phyloP scores from a whole-genome alignment of 2,888 invertebrate genomes.

The Cryptus armator region DNA sequence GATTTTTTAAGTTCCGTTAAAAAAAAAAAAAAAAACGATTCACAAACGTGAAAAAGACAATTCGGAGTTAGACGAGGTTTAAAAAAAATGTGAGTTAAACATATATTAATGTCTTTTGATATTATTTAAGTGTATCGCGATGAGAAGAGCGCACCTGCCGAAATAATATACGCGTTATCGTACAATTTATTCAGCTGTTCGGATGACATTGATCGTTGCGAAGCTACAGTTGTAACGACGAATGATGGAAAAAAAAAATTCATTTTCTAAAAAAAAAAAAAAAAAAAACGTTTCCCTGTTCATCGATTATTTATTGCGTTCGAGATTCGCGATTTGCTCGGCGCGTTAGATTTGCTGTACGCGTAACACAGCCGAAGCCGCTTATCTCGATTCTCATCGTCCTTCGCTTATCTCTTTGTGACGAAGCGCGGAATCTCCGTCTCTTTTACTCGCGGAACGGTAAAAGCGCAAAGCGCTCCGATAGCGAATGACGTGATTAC shows the following conservation, averaged over 20 bases:
- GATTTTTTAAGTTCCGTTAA: neutral
- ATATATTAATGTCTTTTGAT: neutral
- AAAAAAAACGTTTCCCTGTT: neutral
- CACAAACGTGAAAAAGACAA: neutral
- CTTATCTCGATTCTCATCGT: slow-evolving; percentile 38
- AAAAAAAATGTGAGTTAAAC: neutral
- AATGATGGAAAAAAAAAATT: slow-evolving; percentile 17
- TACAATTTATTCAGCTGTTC: slow-evolving; percentile 60
- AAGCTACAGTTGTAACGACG: slow-evolving; percentile 9
- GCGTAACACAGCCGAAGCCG: neutral
- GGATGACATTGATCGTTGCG: slow-evolving; percentile 27
- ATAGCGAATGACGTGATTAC: slow-evolving; percentile 39
- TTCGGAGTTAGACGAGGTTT: neutral
- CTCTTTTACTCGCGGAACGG: neutral
- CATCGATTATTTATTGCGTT: neutral
- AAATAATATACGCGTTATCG: slow-evolving; percentile 49
- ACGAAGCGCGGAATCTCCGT: slow-evolving; percentile 1
- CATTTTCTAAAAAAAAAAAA: neutral
- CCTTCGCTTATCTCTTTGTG: slow-evolving; percentile 29
- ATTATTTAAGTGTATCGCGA: neutral
- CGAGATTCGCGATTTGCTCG: slow-evolving; percentile 9
- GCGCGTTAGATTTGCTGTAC: slow-evolving; percentile 8
- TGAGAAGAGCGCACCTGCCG: slow-evolving; percentile 31
- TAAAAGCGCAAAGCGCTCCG: slow-evolving; percentile 55
- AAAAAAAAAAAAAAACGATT: neutral